phyloP scores from a whole-genome alignment of 2,888 invertebrate genomes.

The Phania funesta region DNA sequence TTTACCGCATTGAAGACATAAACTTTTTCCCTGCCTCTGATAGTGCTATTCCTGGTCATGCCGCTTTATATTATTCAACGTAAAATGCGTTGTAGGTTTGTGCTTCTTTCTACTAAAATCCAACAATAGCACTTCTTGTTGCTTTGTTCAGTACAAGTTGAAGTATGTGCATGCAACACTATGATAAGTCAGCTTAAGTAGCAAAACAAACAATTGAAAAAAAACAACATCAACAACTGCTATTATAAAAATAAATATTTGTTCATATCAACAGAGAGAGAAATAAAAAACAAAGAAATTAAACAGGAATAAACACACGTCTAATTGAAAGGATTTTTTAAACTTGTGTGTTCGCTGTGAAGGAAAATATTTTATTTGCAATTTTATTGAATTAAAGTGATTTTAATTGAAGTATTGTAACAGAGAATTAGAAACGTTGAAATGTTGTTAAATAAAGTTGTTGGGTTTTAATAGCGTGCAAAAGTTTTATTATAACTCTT shows the following conservation, averaged over 20 bases:
- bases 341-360: background rate
- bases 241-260: slow-evolving; percentile 22
- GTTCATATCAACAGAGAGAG: background rate
- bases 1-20: slow-evolving; percentile 63
- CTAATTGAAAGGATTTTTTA: background rate
- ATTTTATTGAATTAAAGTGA: slow-evolving; percentile 51
- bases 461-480: too few species aligned
- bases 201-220: slow-evolving; percentile 30
- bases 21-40: slow-evolving; percentile 9
- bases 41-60: background rate
- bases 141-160: slow-evolving; percentile 43
- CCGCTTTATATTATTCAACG: background rate
- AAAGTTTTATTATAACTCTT: too few species aligned
- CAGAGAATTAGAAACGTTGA: background rate
- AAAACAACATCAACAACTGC: too few species aligned
- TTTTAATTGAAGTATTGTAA: slow-evolving; percentile 37
- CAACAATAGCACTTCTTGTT: slow-evolving; percentile 27
- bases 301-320: background rate
- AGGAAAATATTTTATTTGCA: slow-evolving; percentile 14
- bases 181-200: slow-evolving; percentile 60
- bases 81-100: slow-evolving; percentile 22
- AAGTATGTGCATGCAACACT: slow-evolving; percentile 62
- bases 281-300: background rate
- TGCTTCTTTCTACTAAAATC: slow-evolving; percentile 17
- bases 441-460: too few species aligned